phyloP scores from a whole-genome alignment of 2,888 invertebrate species.

The Hedychridium roseum region DNA sequence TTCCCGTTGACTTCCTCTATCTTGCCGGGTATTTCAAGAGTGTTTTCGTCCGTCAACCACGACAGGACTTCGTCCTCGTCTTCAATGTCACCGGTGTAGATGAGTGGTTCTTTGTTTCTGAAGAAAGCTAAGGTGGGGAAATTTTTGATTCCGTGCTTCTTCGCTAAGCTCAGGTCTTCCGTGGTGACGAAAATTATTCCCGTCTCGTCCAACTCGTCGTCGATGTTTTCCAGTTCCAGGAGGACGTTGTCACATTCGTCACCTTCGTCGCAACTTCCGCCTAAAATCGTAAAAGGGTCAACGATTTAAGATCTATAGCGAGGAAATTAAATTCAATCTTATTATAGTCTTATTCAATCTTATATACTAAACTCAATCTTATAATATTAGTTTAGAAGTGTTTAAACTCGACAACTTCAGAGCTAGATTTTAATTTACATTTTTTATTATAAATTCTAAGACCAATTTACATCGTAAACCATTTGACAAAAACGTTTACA shows the following conservation, averaged over 20 bases:
- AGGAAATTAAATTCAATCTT: no score
- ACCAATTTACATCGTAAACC: no score
- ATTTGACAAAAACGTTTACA: no score
- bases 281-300: no score
- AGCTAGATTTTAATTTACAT: no score
- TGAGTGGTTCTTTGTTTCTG: slow-evolving; percentile 87
- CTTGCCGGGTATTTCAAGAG: slow-evolving; percentile 88
- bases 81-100: slow-evolving; percentile 85
- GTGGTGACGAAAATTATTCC: slow-evolving; percentile 95
- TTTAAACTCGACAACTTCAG: no score
- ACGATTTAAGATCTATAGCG: no score
- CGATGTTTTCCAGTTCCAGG: slow-evolving; percentile 88
- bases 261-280: slow-evolving; percentile 86
- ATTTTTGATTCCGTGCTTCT: slow-evolving; percentile 83
- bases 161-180: slow-evolving; percentile 82
- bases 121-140: slow-evolving; percentile 91
- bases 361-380: no score
- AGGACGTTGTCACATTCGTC: slow-evolving; percentile 86
- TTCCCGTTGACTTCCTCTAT: slow-evolving; percentile 91
- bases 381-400: no score
- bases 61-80: slow-evolving; percentile 91
- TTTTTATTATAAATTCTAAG: no score
- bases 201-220: slow-evolving; percentile 91
- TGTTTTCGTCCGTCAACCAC: slow-evolving; percentile 91
- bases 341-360: no score